Evolutionary conservation across 2,888 invertebrate species (phyloP), one percentile per base, ranked within the genome.

Genomic region (Thymelicus lineola): DNA sequence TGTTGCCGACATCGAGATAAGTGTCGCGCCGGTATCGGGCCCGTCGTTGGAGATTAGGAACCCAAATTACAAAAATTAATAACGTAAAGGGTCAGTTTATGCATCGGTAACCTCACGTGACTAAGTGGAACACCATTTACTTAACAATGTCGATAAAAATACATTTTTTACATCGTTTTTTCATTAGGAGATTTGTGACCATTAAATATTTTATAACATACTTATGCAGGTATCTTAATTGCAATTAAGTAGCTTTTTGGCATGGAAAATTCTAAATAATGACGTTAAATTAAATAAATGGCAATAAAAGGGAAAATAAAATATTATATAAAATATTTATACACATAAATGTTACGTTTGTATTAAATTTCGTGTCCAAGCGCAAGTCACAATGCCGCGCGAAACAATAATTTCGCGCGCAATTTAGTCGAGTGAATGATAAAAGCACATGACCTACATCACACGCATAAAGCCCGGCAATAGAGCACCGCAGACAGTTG

Each of bases 1-100:
- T 93, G 93, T 93, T 89, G 84, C 85, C 87, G 91, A 91, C 91
- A 90, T 87, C 86, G 83, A 91, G 93, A 93, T 93, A 93, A 93
- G 91, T 93, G 93, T 92, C 91, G 88, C 87, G 81, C 79, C 86
- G 83, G 82, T 85, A 87, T 88, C 87, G 80, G 84, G 77, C 84
- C 85, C 86, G 90, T 91, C 92, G 85, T 82, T 82, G 80, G 85
- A 91, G 93, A 93, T 93, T 91, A 93, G 86, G 86, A 78, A 86
- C 84, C 85, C 78, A 91, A 91, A 90, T 90, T 89, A 89, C 81
- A 90, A 90, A 92, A 90, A 92, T 88, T 91, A 88, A 91, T 89
- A 91, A 87, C 85, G 86, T 87, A 89, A 91, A 90, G 90, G 88
- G 77, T 85, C 74, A 79, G 84, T 89, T 90, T 85, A 88, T 83